Conservation (phyloP, 2,113 vertebrate genomes). For the Ginglymostoma cirratum region DNA sequence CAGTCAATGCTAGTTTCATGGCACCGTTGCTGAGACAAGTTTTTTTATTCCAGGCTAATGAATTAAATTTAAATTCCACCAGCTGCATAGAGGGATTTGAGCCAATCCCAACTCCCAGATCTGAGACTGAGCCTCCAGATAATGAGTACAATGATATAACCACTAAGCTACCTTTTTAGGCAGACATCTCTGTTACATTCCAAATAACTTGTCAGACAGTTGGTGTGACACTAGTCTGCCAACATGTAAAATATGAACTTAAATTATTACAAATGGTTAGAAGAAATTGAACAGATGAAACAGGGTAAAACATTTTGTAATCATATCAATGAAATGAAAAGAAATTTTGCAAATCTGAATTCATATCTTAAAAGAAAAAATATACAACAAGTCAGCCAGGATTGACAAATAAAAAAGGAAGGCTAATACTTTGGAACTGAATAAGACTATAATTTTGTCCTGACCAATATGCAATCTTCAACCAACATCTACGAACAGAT, state of each 20-base stretch:
- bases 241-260: not conserved
- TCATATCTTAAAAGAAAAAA: not conserved
- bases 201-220: not conserved
- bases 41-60: too few species aligned
- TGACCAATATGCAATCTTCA: not conserved
- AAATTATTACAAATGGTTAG: not conserved
- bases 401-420: not conserved
- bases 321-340: not conserved
- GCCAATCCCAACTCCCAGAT: too few species aligned
- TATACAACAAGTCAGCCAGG: not conserved
- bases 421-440: not conserved
- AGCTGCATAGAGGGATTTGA: too few species aligned
- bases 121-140: too few species aligned
- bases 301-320: not conserved
- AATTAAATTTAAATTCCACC: too few species aligned
- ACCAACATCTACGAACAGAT: not conserved
- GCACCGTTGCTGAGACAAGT: too few species aligned
- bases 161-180: not conserved
- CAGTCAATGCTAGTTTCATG: too few species aligned
- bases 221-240: not conserved
- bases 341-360: not conserved
- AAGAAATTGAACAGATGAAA: not conserved
- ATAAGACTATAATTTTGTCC: not conserved
- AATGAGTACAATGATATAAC: too few species aligned
- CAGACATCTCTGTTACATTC: not conserved